Evolutionary conservation across 2,888 invertebrate species (phyloP), one percentile per base, ranked within the genome.

Genomic region (Pilophorus perplexus): DNA sequence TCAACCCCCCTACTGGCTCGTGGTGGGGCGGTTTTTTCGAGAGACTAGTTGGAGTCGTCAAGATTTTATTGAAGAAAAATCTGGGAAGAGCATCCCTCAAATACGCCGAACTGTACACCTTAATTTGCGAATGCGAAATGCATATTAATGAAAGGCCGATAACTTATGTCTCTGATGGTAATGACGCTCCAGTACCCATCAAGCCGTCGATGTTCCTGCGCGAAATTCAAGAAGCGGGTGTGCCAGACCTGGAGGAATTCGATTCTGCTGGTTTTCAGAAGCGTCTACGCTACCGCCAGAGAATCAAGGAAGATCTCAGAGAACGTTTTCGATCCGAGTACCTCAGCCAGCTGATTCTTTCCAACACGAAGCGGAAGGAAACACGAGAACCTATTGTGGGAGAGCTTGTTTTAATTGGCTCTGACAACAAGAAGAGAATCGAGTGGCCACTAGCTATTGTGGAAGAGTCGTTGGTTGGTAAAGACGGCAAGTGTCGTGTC

Each of bases 381-480:
- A 38, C 12, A 2, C 2, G 57, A 6, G 5, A 18, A 2, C 57
- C 57, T 2, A 20, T 10, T 10, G 38, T 38, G 2, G 57, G 57
- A 6, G 67, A 68, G 27, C 25, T 67, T 2, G 55, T 67, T 0
- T 25, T 52, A 16, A 14, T 57, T 22, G 40, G 57, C 5, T 5
- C 22, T 1, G 57, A 57, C 6, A 2, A 37, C 2, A 38, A 18
- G 50, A 64, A 52, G n/a, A 10, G 62, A 1, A 10, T 52, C 1
- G 42, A 64, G 10, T 67, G 67, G 67, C 67, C 67, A 12, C 1
- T 42, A 46, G 65, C 74, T 2, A 16, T 42, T 14, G 46, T 60
- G 2, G 28, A 46, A 16, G 27, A 46, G n/a, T 1, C n/a, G 2
- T 6, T 57, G 1, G 14, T n/a, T 8, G 57, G 57, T 1, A n/a